Evolutionary conservation across 2,888 invertebrate species (phyloP).

Genomic region (Pseudococcus jackbeardsleyi): DNA sequence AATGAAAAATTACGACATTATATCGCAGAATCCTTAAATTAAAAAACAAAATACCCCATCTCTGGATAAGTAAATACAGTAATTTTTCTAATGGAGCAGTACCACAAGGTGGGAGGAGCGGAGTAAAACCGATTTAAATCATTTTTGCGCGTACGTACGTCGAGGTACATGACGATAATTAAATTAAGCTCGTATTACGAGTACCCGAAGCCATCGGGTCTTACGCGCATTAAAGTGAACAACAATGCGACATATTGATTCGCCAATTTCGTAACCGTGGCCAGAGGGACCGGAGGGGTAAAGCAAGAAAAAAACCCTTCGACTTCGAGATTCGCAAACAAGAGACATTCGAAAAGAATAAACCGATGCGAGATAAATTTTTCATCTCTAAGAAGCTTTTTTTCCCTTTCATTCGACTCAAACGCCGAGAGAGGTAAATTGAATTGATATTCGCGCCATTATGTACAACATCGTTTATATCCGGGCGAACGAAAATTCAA

Average conservation of each 20-base stretch:
- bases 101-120: background rate
- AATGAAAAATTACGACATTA: conserved; percentile 25
- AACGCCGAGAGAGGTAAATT: background rate
- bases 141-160: background rate
- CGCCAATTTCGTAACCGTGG: background rate
- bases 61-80: background rate
- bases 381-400: conserved; percentile 6
- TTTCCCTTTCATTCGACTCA: background rate
- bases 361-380: conserved; percentile 7
- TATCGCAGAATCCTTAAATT: background rate
- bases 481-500: background rate
- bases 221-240: background rate
- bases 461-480: conserved; percentile 13
- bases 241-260: conserved; percentile 7
- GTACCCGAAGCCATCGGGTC: background rate
- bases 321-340: background rate
- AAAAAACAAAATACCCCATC: background rate
- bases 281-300: background rate
- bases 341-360: background rate
- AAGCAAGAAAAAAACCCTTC: background rate
- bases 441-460: conserved; percentile 37
- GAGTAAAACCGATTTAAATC: background rate
- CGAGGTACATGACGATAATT: background rate
- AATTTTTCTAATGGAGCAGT: background rate
- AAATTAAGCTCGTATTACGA: background rate